Evolutionary conservation across 2,888 invertebrate species (phyloP), one percentile per base, ranked within the genome.

Genomic region (Ashinkailepas kermadecensis): DNA sequence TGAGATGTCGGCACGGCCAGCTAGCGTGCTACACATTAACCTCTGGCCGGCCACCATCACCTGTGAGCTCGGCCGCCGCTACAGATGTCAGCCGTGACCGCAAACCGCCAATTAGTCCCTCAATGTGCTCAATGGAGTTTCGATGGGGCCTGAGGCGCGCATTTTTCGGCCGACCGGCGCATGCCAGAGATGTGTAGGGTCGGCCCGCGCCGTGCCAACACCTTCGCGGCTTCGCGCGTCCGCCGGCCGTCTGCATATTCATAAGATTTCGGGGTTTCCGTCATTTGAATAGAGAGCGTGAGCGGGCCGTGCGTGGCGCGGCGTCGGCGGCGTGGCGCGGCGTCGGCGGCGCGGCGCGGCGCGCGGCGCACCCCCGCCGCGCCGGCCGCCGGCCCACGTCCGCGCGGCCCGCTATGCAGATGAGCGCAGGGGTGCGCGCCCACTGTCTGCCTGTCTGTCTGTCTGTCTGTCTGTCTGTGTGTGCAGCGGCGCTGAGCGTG

Each of bases 1-100:
- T 74, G 54, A 74, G 74, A 74, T 74, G 74, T 65, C 65, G 65
- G 23, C n/a, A 18, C 62, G 62, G 62, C 62, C 62, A 39, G 23
- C 39, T 25, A 23, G 67, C 2, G 54, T 4, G 54, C 74, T 39
- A 12, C 15, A 56, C 70, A 18, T 70, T 70, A 70, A 70, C 70
- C 70, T 70, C 10, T 74, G 39, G 4, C 10, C 74, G 8, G 70
- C 67, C 39, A 39, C 67, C 39, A 18, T 4, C 54, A 11, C 70
- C 15, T 10, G 39, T 70, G 18, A 10, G n/a, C 70, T 21, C 21
- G 39, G 39, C 70, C 56, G 15, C 1, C 18, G 74, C 74, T 56
- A 74, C 74, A 74, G 56, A 74, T 74, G 74, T 74, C 74, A 21
- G 21, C 21, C 54, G 56, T 8, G 54, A 6, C 54, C 54, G 56